Percentiles rank a stretch among this genome's conserved stretches.
Conservation (phyloP, 2,797 vertebrate genomes). For the Eulemur albifrons region DNA sequence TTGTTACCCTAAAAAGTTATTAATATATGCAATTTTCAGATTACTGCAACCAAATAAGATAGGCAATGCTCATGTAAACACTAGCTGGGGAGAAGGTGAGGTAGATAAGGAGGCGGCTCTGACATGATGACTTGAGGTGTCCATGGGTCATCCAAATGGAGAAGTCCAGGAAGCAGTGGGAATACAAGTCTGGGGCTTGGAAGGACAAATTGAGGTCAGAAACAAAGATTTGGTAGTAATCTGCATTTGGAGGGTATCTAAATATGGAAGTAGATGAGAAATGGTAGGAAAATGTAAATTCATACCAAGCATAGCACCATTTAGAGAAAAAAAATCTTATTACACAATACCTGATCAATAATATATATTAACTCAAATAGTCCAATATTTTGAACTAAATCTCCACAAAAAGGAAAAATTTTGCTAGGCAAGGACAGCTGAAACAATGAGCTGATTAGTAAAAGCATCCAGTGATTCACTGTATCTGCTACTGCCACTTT, state of each 20-base stretch:
- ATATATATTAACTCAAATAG: background rate
- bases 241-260: background rate
- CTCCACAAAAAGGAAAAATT: background rate
- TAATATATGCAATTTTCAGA: background rate
- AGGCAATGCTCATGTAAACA: background rate
- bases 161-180: background rate
- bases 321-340: background rate
- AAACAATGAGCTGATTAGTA: background rate
- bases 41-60: background rate
- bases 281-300: background rate
- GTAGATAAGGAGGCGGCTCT: background rate
- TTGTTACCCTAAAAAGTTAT: background rate
- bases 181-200: background rate
- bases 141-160: background rate
- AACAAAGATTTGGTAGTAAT: background rate
- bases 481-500: background rate
- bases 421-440: background rate
- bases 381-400: background rate
- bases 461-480: background rate
- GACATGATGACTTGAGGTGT: rapidly evolving
- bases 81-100: background rate
- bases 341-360: background rate
- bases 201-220: background rate
- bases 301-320: background rate
- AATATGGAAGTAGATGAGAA: background rate